Base-by-base conservation (phyloP, 2,888 invertebrate genomes). In the Macaria liturata region DNA sequence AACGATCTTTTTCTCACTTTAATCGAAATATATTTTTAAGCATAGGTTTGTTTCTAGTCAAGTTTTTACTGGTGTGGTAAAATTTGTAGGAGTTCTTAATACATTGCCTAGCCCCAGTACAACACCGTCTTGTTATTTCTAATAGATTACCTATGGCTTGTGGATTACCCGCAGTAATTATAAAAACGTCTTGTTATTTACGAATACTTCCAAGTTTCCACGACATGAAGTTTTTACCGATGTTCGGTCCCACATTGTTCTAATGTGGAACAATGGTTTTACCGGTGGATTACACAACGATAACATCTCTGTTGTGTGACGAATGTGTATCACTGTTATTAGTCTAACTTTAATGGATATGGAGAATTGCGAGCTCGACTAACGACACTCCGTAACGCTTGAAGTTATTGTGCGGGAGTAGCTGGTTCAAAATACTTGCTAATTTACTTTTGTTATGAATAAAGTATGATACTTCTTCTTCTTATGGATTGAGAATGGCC, bases 261-360 rank as follows among this genome's bases (percentile, higher is more conserved):
- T 78, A 66, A 78, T 75, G 72, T 79, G 70, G 73, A 84, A 87
- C 85, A 84, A 85, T 84, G 70, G 70, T 62, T 72, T 82, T 84
- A 67, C 68, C 64, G 61, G 61, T 69, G 65, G 59, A 71, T 86
- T 86, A 75, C 80, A 75, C 73, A 85, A 86, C 75, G 50, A 59
- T 74, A 69, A 67, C 69, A 54, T 57, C 54, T 48, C 31, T 40
- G 47, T 40, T n/a, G 46, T 51, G 59, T 40, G 61, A 52, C 52
- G 50, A 59, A 59, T 55, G 55, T 52, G 55, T 52, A 59, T 59
- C 48, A 55, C 49, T 59, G 59, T 49, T 55, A 55, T 54, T 59
- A 59, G 46, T 48, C 45, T 59, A 20, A 44, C 49, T 51, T 39
- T 59, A 51, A 55, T 48, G 55, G 42, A 54, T 54, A 47, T 48